Evolutionary conservation across 2,888 invertebrate species (phyloP).

Genomic region (Trachelus troglodyta): DNA sequence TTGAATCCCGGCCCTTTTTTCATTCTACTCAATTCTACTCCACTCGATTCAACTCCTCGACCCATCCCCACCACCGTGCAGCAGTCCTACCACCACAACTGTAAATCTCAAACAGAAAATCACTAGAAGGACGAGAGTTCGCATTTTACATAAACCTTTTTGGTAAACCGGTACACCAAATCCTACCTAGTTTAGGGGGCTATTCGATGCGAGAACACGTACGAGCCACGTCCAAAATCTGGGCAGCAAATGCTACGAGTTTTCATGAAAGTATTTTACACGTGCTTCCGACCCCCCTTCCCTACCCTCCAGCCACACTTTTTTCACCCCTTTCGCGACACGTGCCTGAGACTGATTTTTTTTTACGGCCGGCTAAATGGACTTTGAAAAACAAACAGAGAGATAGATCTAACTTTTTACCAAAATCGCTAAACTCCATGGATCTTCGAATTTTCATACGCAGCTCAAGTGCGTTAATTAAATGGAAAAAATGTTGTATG

Average conservation of each 20-base stretch:
- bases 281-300: not conserved
- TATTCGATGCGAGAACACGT: constrained; percentile 50
- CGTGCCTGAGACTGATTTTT: not conserved
- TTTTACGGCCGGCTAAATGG: too few relatives aligned
- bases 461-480: not conserved
- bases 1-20: not conserved
- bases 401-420: too few relatives aligned
- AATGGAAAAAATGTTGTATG: not conserved
- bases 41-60: not conserved
- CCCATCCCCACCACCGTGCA: not conserved
- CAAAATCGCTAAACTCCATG: too few relatives aligned
- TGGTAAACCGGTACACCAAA: constrained; percentile 14
- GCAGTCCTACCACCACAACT: not conserved
- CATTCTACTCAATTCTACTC: not conserved
- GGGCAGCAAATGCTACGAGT: constrained; percentile 31
- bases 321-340: not conserved
- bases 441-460: too few relatives aligned
- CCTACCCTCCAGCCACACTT: too few relatives aligned
- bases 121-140: not conserved
- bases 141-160: constrained; percentile 24
- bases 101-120: not conserved
- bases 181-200: not conserved
- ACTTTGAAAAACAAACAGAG: too few relatives aligned
- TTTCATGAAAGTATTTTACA: not conserved
- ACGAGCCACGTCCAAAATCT: constrained; percentile 34